Conservation (phyloP, 2,113 vertebrate species). For the Oenanthe oenanthe region DNA sequence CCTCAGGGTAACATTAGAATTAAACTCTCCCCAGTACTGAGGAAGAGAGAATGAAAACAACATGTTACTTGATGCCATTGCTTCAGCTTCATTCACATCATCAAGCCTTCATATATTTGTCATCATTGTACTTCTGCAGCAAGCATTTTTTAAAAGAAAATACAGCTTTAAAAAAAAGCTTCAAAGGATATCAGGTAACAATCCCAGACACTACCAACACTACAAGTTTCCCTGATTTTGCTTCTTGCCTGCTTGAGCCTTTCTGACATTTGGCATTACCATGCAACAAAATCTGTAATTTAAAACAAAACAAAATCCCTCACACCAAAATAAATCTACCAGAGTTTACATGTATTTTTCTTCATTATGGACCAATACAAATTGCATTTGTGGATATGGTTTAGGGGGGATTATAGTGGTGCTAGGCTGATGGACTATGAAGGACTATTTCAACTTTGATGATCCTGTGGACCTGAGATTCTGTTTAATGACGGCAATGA, state of each 20-base stretch:
- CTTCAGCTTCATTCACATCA: neutral
- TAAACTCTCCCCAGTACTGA: neutral
- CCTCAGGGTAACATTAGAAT: neutral
- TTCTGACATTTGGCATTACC: neutral
- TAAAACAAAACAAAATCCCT: neutral
- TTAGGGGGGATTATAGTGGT: neutral
- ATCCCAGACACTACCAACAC: neutral
- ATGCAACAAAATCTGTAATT: neutral
- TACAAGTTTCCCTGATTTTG: neutral
- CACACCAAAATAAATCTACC: neutral
- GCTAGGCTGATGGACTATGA: neutral
- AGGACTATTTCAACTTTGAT: neutral
- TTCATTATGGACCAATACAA: neutral
- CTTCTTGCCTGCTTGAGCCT: neutral
- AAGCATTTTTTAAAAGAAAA: neutral
- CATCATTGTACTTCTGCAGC: neutral
- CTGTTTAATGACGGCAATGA: neutral
- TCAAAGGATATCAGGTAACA: neutral
- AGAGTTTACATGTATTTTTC: neutral
- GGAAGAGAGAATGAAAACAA: neutral
- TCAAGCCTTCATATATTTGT: neutral
- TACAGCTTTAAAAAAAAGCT: neutral
- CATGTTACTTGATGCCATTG: neutral
- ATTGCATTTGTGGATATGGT: neutral
- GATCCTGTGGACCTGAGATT: neutral